A percentile compares a stretch with the other conserved stretches of the same genome.
Conservation (phyloP, 2,113 vertebrate genomes). For the Thinocorus orbignyianus region DNA sequence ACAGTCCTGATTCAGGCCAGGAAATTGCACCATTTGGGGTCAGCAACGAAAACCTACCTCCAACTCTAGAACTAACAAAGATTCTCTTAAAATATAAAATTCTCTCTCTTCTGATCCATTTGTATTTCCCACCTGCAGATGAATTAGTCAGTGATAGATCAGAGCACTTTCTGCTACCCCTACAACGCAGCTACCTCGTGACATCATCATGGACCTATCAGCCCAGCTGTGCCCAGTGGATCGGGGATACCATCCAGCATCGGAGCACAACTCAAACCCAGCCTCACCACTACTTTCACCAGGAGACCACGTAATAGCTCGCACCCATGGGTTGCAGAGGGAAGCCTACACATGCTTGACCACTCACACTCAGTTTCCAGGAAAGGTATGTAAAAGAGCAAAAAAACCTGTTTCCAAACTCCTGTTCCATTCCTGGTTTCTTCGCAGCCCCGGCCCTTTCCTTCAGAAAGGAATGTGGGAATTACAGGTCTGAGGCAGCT, state of each 20-base stretch:
- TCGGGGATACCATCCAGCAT: neutral
- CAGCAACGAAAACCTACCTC: neutral
- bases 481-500: accelerated
- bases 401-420: neutral
- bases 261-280: neutral
- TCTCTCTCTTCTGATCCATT: neutral
- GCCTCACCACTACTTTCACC: neutral
- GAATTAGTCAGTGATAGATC: neutral
- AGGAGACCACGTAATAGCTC: neutral
- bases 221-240: accelerated
- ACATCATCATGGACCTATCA: no score
- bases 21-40: neutral
- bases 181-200: accelerated
- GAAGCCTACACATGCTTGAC: accelerated
- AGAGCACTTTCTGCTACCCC: neutral
- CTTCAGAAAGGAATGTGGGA: neutral
- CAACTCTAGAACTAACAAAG: neutral
- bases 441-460: neutral
- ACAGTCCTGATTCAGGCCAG: neutral
- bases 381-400: neutral
- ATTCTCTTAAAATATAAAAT: neutral
- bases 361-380: neutral
- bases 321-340: neutral
- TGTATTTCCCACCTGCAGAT: neutral
- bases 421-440: neutral